Evolutionary conservation across 2,888 invertebrate genomes (phyloP).

Genomic region (Cremastobaeus sp.): DNA sequence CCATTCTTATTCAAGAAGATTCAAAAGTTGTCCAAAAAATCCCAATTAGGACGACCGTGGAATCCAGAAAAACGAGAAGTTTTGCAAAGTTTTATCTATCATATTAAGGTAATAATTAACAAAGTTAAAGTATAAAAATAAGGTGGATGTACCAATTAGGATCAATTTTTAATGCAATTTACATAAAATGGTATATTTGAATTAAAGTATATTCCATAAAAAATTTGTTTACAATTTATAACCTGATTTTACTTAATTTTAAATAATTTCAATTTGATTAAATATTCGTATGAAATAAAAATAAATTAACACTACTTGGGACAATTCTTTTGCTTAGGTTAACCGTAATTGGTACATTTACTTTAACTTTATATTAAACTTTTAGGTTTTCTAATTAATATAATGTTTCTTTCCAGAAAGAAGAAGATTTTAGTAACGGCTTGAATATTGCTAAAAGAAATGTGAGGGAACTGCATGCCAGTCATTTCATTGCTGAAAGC

Average conservation of each 20-base stretch:
- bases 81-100: conserved; percentile 26
- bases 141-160: neutral
- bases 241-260: no score
- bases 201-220: no score
- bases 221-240: no score
- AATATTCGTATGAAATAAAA: no score
- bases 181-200: neutral
- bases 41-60: conserved; percentile 2
- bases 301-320: no score
- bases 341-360: no score
- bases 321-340: no score
- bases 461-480: neutral
- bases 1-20: conserved; percentile 25
- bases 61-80: conserved; percentile 23
- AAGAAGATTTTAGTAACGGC: conserved; percentile 4
- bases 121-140: neutral
- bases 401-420: conserved; percentile 15
- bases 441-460: neutral
- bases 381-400: neutral
- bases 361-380: no score
- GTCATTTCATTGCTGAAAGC: conserved; percentile 13
- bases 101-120: conserved; percentile 21
- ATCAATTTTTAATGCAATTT: neutral
- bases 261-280: no score
- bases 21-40: conserved; percentile 23